Evolutionary conservation across 1,140 invertebrate genomes (phyloP).

Genomic region (Hyphantria cunea): DNA sequence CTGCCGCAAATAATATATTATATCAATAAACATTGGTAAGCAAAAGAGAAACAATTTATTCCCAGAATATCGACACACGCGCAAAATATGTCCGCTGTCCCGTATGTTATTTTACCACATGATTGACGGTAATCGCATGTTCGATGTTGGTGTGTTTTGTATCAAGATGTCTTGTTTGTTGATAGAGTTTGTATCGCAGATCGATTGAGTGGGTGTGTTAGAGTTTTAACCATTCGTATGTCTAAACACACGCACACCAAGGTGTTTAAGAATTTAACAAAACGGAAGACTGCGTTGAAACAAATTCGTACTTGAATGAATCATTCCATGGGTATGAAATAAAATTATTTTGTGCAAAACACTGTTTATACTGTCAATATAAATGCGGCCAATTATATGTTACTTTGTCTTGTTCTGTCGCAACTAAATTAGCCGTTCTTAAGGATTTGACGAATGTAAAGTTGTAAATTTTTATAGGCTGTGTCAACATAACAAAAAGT

Average conservation of each 20-base stretch:
- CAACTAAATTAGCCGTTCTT: too few species aligned
- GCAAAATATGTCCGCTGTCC: slow-evolving; percentile 31
- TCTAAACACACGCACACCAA: too few species aligned
- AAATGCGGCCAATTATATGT: background rate
- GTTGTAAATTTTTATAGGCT: too few species aligned
- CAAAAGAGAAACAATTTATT: slow-evolving; percentile 36
- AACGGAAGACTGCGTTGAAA: too few species aligned
- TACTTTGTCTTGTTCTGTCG: background rate
- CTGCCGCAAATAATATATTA: slow-evolving; percentile 27
- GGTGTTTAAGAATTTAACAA: too few species aligned
- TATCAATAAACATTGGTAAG: slow-evolving; percentile 27
- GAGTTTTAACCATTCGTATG: too few species aligned
- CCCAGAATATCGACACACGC: slow-evolving; percentile 33
- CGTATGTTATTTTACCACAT: slow-evolving; percentile 39
- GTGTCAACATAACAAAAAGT: too few species aligned
- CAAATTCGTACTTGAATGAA: background rate
- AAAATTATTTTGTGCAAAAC: too few species aligned
- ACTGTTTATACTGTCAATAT: background rate
- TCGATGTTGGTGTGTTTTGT: slow-evolving; percentile 5
- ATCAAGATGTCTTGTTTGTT: slow-evolving; percentile 8
- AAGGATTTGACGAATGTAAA: background rate
- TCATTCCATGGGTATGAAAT: background rate
- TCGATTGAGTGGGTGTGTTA: background rate
- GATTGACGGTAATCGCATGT: slow-evolving; percentile 36
- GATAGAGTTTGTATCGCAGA: slow-evolving; percentile 1